Evolutionary conservation across 2,113 vertebrate genomes (phyloP), one percentile per base, ranked within the genome.

Genomic region (Actenoides lindsayi): DNA sequence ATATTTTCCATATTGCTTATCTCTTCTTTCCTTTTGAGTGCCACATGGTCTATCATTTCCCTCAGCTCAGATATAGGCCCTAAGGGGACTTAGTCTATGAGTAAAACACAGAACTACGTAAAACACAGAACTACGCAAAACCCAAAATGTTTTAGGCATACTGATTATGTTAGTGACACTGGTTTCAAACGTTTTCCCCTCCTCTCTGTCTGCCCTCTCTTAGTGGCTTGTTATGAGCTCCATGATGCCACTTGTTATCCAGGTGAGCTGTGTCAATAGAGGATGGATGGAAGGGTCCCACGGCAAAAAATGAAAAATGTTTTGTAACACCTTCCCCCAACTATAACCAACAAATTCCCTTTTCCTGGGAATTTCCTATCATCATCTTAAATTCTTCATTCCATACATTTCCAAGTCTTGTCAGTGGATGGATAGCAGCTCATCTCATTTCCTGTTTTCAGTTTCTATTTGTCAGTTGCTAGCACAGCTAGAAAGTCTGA

Each of bases 1-100:
- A 73, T 76, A 92, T 92, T 94, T 95, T 95, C 92, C 70, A 28
- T 68, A 65, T 5, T 95, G 67, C 74, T 95, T 95, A 93, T 93
- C 82, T 86, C 92, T 59, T 80, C 31, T 93, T 84, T 83, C n/a
- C 35, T 76, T 76, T 70, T 83, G 57, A 88, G 82, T 83, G 39
- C 70, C 74, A 70, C 71, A 87, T 42, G 33, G 31, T 90, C 81
- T 87, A 27, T 84, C 84, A 48, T 46, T 88, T 91, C 53, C 62
- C 53, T 73, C 39, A 78, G 65, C 53, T 75, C 74, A 83, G 62
- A 87, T 48, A 76, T 2, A 79, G 82, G 65, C 42, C 78, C 62
- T 51, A 69, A 71, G 82, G 50, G 78, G 21, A 79, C 42, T 51
- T n/a, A 65, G 53, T 37, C 63, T 79, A 31, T 1, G 16, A 83